Conservation (phyloP, 2,113 vertebrate genomes). For the Theristicus caerulescens region DNA sequence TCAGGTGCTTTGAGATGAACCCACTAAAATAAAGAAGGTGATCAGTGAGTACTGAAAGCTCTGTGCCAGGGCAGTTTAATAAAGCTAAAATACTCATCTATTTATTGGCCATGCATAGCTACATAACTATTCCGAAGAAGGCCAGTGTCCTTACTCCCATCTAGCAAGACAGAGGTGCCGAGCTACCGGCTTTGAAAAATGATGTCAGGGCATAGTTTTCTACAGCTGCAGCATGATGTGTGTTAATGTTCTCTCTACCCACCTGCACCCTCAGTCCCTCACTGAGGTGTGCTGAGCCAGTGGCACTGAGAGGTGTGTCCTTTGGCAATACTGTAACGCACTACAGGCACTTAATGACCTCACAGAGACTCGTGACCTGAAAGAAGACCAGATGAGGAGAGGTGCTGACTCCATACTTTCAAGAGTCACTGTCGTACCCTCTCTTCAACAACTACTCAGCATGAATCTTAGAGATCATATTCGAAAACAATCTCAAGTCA, state of each 20-base stretch:
- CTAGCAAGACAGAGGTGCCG: background rate
- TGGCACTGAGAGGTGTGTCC: rapidly evolving
- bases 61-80: background rate
- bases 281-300: background rate
- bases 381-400: background rate
- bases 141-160: background rate
- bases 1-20: background rate
- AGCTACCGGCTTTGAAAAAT: background rate
- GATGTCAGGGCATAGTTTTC: background rate
- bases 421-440: background rate
- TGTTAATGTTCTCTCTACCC: background rate
- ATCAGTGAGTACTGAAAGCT: background rate
- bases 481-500: background rate
- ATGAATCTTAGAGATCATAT: background rate
- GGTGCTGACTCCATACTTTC: background rate
- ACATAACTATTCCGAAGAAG: background rate
- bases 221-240: rapidly evolving
- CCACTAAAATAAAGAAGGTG: background rate
- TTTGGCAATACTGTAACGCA: background rate
- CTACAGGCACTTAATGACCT: background rate
- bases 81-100: background rate
- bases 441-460: background rate
- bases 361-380: background rate
- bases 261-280: too few relatives aligned
- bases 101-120: background rate